Base-by-base conservation (phyloP, 2,797 vertebrate species). In the Echeneis naucrates region DNA sequence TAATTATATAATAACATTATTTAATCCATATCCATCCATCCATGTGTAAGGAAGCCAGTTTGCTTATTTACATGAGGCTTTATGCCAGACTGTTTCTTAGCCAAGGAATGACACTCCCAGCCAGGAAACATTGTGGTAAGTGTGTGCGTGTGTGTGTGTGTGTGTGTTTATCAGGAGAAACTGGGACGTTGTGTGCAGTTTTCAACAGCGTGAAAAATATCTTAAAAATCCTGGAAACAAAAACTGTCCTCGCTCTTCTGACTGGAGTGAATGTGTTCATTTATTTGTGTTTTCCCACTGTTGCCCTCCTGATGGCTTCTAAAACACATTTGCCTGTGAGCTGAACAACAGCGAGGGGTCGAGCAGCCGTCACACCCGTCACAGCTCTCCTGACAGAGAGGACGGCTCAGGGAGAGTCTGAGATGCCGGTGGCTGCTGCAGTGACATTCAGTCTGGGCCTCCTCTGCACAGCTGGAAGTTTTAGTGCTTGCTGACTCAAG, bases 391-490 rank as follows among this genome's bases (percentile, higher is more conserved):
- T 57, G 64, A 60, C 52, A 55, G 60, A 53, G 53, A 42, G 50
- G 50, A 45, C 32, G 33, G 38, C 27, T 55, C 42, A 0, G 52
- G 24, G 63, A 42, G 51, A 30, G 51, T 35, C 27, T 10, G 72
- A 1, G 26, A 60, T 0, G 64, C 75, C 65, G 0, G 13, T 21
- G 50, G 85, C 70, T 73, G 70, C 70, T 60, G 78, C 78, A 66
- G 81, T 81, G 85, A 87, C 83, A 78, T 87, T 84, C 80, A 81
- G 16, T 51, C 76, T 24, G 30, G 52, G 35, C 72, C 72, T 74
- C 78, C 50, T 48, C 72, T 65, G 26, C 72, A 90, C 83, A 83
- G 85, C 58, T 85, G 87, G 85, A 84, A 82, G 78, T 23, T 82
- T 74, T 52, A 51, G 10, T 53, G 72, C 60, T 79, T 75, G 70